A percentile compares a stretch with the other conserved stretches of the same genome.
phyloP scores from a whole-genome alignment of 2,797 vertebrate species.

The Melanotaenia boesemani region DNA sequence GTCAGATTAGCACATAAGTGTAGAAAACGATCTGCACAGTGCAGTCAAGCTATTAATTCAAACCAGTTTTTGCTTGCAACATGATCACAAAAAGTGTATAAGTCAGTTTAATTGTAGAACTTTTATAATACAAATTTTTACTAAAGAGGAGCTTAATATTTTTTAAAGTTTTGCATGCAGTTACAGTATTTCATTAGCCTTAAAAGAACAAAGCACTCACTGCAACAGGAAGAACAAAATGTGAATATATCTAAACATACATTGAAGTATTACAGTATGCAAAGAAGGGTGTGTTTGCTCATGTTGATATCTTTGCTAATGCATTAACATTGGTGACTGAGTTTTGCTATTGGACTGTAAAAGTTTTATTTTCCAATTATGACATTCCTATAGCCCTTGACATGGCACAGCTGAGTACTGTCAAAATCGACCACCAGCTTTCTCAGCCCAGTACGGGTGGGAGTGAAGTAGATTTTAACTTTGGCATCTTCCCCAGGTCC shows the following conservation, averaged over 20 bases:
- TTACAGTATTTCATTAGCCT: neutral
- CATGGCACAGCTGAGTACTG: constrained; percentile 87
- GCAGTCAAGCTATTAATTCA: neutral
- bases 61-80: neutral
- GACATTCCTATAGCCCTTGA: constrained; percentile 92
- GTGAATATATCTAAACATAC: neutral
- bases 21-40: neutral
- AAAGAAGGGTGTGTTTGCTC: neutral
- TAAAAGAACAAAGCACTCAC: neutral
- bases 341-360: neutral
- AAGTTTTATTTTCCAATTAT: constrained; percentile 85
- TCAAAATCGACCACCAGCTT: constrained; percentile 94
- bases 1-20: neutral
- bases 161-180: constrained; percentile 13
- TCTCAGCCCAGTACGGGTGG: constrained; percentile 82
- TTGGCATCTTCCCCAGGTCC: constrained; percentile 86
- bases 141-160: neutral
- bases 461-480: constrained; percentile 87
- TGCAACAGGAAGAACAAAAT: neutral
- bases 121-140: constrained; percentile 16
- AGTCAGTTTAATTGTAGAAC: constrained; percentile 10
- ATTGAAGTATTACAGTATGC: neutral
- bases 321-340: neutral
- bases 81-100: neutral
- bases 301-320: neutral